These are phyloP conservation scores for Heliothis virescens DNA, from an alignment of 1,140 invertebrate genomes.

Conservation along the genomic window DNA sequence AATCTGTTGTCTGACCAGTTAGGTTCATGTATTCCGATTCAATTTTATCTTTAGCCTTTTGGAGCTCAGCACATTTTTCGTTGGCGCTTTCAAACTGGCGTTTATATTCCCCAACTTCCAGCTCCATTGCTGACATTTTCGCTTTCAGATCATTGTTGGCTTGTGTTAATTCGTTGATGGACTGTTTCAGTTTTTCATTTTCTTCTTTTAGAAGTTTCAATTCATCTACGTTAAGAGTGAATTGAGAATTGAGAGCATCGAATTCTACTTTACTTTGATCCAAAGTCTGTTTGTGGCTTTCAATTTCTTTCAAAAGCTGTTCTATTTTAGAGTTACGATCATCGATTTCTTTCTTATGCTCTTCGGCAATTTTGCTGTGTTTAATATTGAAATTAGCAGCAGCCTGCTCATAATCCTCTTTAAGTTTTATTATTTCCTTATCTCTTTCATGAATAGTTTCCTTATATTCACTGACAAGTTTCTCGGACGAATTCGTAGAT, in stretches of 20 bases:
- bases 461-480: conserved; percentile 80
- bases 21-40: conserved; percentile 82
- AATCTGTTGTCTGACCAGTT: conserved; percentile 81
- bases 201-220: conserved; percentile 79
- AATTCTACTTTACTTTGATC: conserved; percentile 84
- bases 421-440: conserved; percentile 81
- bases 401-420: conserved; percentile 82
- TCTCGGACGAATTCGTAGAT: conserved; percentile 70
- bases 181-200: conserved; percentile 78
- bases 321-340: conserved; percentile 82
- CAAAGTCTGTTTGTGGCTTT: conserved; percentile 82
- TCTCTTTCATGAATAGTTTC: conserved; percentile 81
- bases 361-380: conserved; percentile 81
- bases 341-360: conserved; percentile 83
- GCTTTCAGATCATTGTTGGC: conserved; percentile 72
- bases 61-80: conserved; percentile 80
- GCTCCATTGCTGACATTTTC: conserved; percentile 77
- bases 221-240: conserved; percentile 77
- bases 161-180: conserved; percentile 75
- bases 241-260: conserved; percentile 76
- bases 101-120: conserved; percentile 82
- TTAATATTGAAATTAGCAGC: conserved; percentile 81
- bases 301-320: conserved; percentile 82
- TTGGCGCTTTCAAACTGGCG: conserved; percentile 74
- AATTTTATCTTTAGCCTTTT: conserved; percentile 82